A percentile compares a stretch with the other conserved stretches of the same genome.
Conservation (phyloP, 2,888 invertebrate species). For the Megastigmus dorsalis region DNA sequence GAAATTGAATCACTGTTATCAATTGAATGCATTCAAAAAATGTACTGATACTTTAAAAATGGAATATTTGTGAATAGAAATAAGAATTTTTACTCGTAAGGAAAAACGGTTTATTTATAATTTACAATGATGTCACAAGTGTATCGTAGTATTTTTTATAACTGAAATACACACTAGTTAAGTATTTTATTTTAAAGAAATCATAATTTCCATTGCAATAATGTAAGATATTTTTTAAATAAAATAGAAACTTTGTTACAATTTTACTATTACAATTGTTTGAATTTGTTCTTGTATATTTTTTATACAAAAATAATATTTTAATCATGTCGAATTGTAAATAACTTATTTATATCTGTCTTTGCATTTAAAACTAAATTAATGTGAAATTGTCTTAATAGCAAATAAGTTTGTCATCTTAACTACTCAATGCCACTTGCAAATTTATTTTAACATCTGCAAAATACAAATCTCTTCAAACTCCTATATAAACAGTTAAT, state of each 20-base stretch:
- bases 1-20: background rate
- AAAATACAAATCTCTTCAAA: too few relatives aligned
- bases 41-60: background rate
- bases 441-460: background rate
- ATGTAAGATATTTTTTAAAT: slow-evolving; percentile 15
- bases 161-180: slow-evolving; percentile 6
- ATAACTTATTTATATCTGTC: background rate
- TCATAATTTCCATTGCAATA: slow-evolving; percentile 13
- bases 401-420: background rate
- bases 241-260: slow-evolving; percentile 26
- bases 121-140: slow-evolving; percentile 11
- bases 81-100: slow-evolving; percentile 5
- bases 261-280: slow-evolving; percentile 18
- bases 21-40: background rate
- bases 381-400: background rate
- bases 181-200: background rate
- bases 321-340: background rate
- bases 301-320: background rate
- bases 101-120: slow-evolving; percentile 18
- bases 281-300: background rate
- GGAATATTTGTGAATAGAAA: slow-evolving; percentile 6
- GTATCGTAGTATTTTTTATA: slow-evolving; percentile 20
- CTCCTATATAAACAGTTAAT: too few relatives aligned
- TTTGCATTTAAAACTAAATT: background rate
- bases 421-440: background rate